Evolutionary conservation across 2,888 invertebrate genomes (phyloP).

Genomic region (Pachymerium ferrugineum): DNA sequence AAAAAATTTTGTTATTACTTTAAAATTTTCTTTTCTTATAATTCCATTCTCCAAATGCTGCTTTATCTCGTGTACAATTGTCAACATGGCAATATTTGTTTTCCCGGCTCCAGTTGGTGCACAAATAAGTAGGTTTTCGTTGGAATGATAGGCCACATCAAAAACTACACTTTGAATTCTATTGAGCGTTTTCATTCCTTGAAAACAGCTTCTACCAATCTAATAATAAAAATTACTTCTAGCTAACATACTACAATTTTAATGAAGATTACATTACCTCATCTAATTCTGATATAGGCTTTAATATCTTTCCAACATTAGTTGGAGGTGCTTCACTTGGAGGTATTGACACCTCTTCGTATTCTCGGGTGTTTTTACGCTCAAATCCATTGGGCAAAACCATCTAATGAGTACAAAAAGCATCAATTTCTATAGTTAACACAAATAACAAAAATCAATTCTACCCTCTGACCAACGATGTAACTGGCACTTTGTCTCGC

Average conservation of each 20-base stretch:
- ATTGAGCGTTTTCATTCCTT: constrained; percentile 78
- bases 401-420: constrained; percentile 49
- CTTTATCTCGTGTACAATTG: constrained; percentile 84
- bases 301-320: constrained; percentile 59
- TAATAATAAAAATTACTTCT: constrained; percentile 44
- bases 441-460: background rate
- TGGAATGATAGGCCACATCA: constrained; percentile 88
- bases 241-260: constrained; percentile 20
- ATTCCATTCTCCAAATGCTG: constrained; percentile 73
- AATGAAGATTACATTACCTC: constrained; percentile 50
- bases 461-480: constrained; percentile 65
- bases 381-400: constrained; percentile 71
- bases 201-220: constrained; percentile 83
- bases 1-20: constrained; percentile 54
- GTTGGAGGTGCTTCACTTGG: constrained; percentile 59
- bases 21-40: constrained; percentile 85
- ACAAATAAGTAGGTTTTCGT: constrained; percentile 94
- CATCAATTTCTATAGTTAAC: background rate
- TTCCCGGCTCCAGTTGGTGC: constrained; percentile 99
- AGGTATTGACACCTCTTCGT: constrained; percentile 81
- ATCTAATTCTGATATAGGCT: constrained; percentile 61
- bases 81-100: constrained; percentile 93
- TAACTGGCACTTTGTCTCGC: constrained; percentile 66
- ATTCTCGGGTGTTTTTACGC: constrained; percentile 65
- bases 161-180: constrained; percentile 94